Conservation (phyloP, 2,113 vertebrate genomes). For the Gorsachius goisagi region DNA sequence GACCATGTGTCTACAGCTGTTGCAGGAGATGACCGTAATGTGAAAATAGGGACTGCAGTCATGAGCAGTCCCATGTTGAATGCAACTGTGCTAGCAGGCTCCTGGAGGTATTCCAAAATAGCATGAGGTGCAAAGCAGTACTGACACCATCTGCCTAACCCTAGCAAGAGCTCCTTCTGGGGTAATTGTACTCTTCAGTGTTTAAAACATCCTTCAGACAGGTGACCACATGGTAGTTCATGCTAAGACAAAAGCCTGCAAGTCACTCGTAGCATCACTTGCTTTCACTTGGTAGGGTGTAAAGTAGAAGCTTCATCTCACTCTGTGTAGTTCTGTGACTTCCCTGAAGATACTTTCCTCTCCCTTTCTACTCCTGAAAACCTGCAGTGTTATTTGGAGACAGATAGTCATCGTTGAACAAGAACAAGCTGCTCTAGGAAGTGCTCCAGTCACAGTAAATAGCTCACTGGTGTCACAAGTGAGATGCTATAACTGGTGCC, state of each 20-base stretch:
- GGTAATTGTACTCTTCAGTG: not conserved
- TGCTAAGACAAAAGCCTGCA: too few relatives aligned
- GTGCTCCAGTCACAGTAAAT: not conserved
- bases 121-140: not conserved
- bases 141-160: not conserved
- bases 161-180: fast-evolving
- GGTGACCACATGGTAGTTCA: too few relatives aligned
- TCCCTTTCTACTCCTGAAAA: not conserved
- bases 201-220: not conserved
- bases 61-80: not conserved
- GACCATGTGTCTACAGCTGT: not conserved
- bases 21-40: too few relatives aligned
- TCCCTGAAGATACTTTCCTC: not conserved
- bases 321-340: not conserved
- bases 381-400: not conserved
- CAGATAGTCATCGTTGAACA: not conserved
- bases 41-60: too few relatives aligned
- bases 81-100: not conserved
- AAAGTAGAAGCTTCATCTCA: not conserved
- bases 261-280: too few relatives aligned
- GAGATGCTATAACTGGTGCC: not conserved
- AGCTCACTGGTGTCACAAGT: not conserved
- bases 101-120: not conserved
- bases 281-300: not conserved
- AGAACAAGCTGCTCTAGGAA: not conserved